Conservation (phyloP, 2,113 vertebrate genomes). For the Theropithecus gelada region DNA sequence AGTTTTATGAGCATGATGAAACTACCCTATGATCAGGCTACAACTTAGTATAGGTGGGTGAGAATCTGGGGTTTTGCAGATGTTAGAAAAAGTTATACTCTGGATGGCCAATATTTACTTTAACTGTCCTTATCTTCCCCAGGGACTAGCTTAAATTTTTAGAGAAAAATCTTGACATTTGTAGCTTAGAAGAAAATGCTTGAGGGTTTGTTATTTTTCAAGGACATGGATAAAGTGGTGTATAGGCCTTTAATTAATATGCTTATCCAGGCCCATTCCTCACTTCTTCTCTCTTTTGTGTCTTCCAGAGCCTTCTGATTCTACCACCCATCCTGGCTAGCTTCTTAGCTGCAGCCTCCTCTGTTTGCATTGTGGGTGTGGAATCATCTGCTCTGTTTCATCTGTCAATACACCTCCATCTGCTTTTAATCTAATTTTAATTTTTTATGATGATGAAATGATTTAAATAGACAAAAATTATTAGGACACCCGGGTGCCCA, state of each 20-base stretch:
- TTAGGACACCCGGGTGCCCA: neutral
- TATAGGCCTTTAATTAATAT: neutral
- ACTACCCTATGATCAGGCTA: neutral
- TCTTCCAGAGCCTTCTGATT: neutral
- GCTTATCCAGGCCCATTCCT: neutral
- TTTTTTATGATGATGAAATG: conserved; percentile 7
- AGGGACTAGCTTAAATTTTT: neutral
- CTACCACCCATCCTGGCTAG: neutral
- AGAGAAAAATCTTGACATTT: neutral
- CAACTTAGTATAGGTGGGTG: accelerated
- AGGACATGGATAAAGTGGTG: neutral
- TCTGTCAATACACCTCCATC: neutral
- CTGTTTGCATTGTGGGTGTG: neutral
- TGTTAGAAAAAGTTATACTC: neutral
- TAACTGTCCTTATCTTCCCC: neutral
- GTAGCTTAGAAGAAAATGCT: neutral
- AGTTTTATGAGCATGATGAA: neutral
- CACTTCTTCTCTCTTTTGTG: accelerated
- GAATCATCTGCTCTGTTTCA: neutral
- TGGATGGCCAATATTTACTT: neutral
- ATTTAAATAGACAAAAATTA: conserved; percentile 12
- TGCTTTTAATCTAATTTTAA: conserved; percentile 35
- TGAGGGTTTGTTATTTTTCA: neutral
- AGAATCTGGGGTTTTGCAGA: neutral
- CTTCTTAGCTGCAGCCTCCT: neutral